These are phyloP conservation scores for Synanthedon myopaeformis DNA, from an alignment of 2,888 invertebrate species.

Conservation along the genomic window DNA sequence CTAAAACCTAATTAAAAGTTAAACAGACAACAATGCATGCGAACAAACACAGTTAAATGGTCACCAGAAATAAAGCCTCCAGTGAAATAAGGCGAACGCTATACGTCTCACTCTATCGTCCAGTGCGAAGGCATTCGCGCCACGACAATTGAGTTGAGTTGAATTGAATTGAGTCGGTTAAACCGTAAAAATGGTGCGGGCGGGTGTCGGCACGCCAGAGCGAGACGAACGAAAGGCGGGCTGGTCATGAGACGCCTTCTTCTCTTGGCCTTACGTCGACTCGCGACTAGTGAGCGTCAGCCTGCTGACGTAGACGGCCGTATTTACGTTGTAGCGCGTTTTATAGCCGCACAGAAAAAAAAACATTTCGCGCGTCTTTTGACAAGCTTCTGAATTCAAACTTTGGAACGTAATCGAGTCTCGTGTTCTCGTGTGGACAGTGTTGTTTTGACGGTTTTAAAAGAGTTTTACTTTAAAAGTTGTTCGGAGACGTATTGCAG, in stretches of 20 bases:
- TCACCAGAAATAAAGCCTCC: constrained; percentile 21
- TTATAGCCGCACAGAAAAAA: constrained; percentile 37
- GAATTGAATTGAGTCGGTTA: constrained; percentile 70
- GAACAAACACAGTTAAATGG: constrained; percentile 12
- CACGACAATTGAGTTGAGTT: constrained; percentile 70
- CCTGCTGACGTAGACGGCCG: constrained; percentile 61
- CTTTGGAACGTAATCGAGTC: constrained; percentile 47
- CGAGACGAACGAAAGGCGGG: constrained; percentile 69
- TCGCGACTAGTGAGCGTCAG: constrained; percentile 67
- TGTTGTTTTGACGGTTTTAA: constrained; percentile 11
- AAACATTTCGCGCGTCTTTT: constrained; percentile 62
- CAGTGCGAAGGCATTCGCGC: constrained; percentile 64
- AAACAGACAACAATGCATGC: constrained; percentile 6
- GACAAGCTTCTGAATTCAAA: constrained; percentile 39
- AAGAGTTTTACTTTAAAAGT: constrained; percentile 15
- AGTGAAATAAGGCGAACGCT: constrained; percentile 40
- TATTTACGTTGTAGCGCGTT: constrained; percentile 35
- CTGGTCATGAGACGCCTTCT: constrained; percentile 62
- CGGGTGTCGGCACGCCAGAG: constrained; percentile 59
- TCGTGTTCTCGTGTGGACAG: constrained; percentile 19
- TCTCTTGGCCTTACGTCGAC: constrained; percentile 65
- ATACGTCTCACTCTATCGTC: constrained; percentile 66
- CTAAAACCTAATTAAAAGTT: constrained; percentile 12
- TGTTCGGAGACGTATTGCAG: constrained; percentile 39
- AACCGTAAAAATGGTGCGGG: constrained; percentile 67